Conservation (phyloP, 2,113 vertebrate genomes). For the Psilopogon haemacephalus region DNA sequence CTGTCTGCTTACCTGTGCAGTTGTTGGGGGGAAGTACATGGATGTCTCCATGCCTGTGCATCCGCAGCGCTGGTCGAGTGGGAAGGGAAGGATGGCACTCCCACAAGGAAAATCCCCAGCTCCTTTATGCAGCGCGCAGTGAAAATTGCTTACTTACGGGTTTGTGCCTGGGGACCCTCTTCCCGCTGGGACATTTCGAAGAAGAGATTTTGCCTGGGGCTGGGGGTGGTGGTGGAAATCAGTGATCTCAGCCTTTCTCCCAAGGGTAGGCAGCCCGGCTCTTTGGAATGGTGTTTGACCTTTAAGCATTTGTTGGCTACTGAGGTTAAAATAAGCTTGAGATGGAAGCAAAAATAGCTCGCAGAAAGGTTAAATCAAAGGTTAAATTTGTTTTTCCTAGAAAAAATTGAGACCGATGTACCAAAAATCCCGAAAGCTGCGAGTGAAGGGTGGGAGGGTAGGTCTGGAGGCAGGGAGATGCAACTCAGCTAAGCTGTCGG, state of each 20-base stretch:
- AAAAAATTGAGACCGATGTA: slow-evolving; percentile 38
- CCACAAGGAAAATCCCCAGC: neutral
- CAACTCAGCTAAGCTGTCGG: neutral
- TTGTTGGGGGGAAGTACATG: neutral
- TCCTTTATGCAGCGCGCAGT: neutral
- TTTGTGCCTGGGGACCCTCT: neutral
- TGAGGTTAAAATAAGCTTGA: slow-evolving; percentile 63
- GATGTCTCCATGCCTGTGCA: neutral
- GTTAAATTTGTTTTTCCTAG: slow-evolving; percentile 56
- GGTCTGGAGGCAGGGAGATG: neutral
- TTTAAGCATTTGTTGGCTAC: slow-evolving; percentile 61
- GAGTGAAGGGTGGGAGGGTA: neutral
- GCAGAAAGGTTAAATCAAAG: slow-evolving; percentile 65
- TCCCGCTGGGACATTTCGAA: neutral
- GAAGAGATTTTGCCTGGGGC: neutral
- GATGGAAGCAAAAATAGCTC: slow-evolving; percentile 55
- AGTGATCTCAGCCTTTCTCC: neutral
- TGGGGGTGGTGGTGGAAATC: neutral
- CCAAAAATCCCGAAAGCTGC: neutral
- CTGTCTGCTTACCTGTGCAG: neutral
- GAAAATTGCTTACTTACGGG: neutral
- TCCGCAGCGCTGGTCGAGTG: neutral
- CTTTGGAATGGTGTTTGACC: slow-evolving; percentile 51
- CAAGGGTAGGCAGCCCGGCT: neutral
- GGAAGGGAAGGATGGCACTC: neutral